Conservation (phyloP, 2,113 vertebrate genomes). For the Trichomycterus rosablanca region DNA sequence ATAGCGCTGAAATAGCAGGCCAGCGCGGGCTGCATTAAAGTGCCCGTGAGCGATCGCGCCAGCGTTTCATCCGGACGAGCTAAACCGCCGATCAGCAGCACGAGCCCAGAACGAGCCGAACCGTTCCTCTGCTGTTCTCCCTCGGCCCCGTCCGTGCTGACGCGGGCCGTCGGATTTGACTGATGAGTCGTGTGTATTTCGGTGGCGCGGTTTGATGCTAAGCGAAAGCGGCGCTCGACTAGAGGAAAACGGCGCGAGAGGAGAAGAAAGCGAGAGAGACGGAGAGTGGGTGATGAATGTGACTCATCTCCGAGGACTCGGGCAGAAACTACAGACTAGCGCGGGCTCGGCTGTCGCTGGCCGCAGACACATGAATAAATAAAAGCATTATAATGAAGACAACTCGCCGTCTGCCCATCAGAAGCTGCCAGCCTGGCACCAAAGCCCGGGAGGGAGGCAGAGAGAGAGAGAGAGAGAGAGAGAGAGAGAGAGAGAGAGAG, state of each 20-base stretch:
- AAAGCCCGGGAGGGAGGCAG: conserved; percentile 31
- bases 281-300: conserved; percentile 42
- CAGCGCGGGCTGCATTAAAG: conserved; percentile 35
- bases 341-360: conserved; percentile 44
- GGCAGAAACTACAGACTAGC: conserved; percentile 41
- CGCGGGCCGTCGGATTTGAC: conserved; percentile 41
- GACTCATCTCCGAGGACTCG: conserved; percentile 47
- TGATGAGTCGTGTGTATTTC: conserved; percentile 35
- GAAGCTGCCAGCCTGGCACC: conserved; percentile 47
- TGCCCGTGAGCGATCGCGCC: conserved; percentile 40
- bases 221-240: conserved; percentile 46
- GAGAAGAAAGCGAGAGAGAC: conserved; percentile 16
- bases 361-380: conserved; percentile 50
- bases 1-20: conserved; percentile 39
- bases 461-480: conserved; percentile 15
- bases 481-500: conserved; percentile 10
- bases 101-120: conserved; percentile 3
- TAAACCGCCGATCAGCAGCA: conserved; percentile 25
- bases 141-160: conserved; percentile 24
- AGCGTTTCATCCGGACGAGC: conserved; percentile 10
- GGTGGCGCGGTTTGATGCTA: conserved; percentile 28
- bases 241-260: conserved; percentile 14
- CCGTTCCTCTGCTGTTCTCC: conserved; percentile 27
- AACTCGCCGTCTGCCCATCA: conserved; percentile 50
- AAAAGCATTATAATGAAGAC: conserved; percentile 51